Evolutionary conservation across 2,113 vertebrate genomes (phyloP).

Genomic region (Chlorodrepanis virens): DNA sequence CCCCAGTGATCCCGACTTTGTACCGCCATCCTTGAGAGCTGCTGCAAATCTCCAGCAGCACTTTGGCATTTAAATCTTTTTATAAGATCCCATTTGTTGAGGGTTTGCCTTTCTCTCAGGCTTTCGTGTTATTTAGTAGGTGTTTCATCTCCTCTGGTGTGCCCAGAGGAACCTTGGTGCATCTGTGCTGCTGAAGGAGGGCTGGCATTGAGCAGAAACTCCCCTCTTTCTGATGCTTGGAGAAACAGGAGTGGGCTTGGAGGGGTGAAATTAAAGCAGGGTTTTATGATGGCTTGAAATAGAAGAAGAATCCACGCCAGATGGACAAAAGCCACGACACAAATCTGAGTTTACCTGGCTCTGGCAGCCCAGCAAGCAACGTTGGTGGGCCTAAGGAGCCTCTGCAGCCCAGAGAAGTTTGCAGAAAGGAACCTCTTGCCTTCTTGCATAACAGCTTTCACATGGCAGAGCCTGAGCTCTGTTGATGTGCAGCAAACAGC

Average conservation of each 20-base stretch:
- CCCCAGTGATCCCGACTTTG: neutral
- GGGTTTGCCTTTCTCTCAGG: conserved; percentile 15
- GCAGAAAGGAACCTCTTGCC: neutral
- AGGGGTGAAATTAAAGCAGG: neutral
- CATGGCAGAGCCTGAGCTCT: neutral
- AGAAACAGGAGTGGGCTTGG: neutral
- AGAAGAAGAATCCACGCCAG: neutral
- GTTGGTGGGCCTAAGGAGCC: neutral
- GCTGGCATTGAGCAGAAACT: conserved; percentile 26
- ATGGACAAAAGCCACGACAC: neutral
- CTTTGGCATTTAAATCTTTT: neutral
- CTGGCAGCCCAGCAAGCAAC: neutral
- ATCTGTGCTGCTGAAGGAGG: conserved; percentile 6
- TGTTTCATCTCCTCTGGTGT: conserved; percentile 19
- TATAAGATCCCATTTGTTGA: neutral
- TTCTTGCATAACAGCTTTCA: neutral
- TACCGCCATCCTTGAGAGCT: neutral
- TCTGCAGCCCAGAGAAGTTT: neutral
- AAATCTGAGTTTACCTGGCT: neutral
- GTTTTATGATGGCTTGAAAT: neutral
- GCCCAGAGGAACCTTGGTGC: conserved; percentile 15
- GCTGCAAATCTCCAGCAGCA: neutral
- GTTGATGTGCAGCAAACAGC: neutral
- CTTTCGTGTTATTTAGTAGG: conserved; percentile 33
- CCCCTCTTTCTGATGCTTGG: neutral